Conservation (phyloP, 2,888 invertebrate species). For the Patella ulyssiponensis region DNA sequence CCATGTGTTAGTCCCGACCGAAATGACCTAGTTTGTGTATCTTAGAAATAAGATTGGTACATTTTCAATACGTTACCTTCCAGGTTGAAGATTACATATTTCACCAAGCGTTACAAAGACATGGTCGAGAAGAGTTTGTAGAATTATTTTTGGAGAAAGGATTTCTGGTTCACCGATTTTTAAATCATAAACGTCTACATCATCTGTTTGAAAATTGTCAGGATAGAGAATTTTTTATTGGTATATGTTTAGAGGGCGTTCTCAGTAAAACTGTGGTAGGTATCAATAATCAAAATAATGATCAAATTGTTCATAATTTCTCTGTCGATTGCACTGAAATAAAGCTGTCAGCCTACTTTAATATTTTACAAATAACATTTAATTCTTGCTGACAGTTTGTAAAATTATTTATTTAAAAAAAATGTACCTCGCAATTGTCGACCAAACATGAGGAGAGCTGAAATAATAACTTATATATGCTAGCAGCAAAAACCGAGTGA, state of each 20-base stretch:
- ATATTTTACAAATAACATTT: too few relatives aligned
- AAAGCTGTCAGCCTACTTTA: too few relatives aligned
- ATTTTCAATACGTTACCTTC: constrained; percentile 4
- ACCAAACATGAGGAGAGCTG: too few relatives aligned
- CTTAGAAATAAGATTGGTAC: too few relatives aligned
- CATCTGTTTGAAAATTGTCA: constrained; percentile 64
- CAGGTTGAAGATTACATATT: constrained; percentile 66
- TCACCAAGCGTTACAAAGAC: constrained; percentile 67
- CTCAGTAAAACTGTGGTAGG: constrained; percentile 57
- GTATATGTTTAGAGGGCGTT: constrained; percentile 66
- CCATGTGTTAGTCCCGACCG: too few relatives aligned
- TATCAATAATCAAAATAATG: not conserved
- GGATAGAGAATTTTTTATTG: constrained; percentile 68
- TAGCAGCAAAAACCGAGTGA: too few relatives aligned
- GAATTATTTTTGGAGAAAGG: constrained; percentile 71
- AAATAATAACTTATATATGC: too few relatives aligned
- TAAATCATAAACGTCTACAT: constrained; percentile 58
- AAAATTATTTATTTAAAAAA: too few relatives aligned
- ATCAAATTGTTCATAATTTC: not conserved
- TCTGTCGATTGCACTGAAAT: too few relatives aligned
- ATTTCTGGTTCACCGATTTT: constrained; percentile 69
- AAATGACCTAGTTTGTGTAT: too few relatives aligned
- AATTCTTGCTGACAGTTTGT: too few relatives aligned
- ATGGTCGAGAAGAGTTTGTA: constrained; percentile 70
- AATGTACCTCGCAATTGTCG: too few relatives aligned